Base-by-base conservation (phyloP, 2,888 invertebrate genomes). In the Drosophila tripunctata region DNA sequence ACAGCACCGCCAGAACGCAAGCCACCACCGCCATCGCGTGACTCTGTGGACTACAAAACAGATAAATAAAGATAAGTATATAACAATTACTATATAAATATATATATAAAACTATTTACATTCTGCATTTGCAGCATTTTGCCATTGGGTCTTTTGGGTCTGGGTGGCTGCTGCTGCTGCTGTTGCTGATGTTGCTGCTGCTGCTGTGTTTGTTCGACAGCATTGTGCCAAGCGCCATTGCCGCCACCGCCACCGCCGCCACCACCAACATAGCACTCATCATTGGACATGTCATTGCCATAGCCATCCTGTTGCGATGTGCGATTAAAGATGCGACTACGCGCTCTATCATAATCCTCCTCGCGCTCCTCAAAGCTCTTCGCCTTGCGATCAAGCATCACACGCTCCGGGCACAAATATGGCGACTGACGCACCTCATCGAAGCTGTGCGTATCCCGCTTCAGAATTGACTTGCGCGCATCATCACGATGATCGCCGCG, bases 281-380 rank as follows among this genome's bases (percentile, higher is more conserved):
- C 88, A 1, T 77, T 73, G 47, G 27, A 41, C 67, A 41, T 40
- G 7, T 71, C 69, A 1, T 57, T 61, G 45, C 57, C 72, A 41
- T 83, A 88, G 22, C 72, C 78, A 31, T 89, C 89, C 22, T 90
- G 90, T 15, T 76, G 79, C 14, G 80, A 57, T 8, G 77, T 86
- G 47, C 90, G 89, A 72, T 84, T 90, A 90, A 98, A 98, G 92
- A 98, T 98, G 91, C 98, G 94, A 73, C 95, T 93, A 60, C 96
- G 93, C 47, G 95, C 96, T 88, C 96, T 94, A 90, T 96, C 96
- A 90, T 98, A 98, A 81, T 97, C 96, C 88, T 95, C 95, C 92
- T 97, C 97, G 22, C 98, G 93, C 91, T 98, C 98, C 91, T 98
- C 98, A 85, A 98, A 95, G 75, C 97, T 96, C 89, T 96, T 96